Base-by-base conservation (phyloP, 2,797 vertebrate species). In the Serranus cabrilla region DNA sequence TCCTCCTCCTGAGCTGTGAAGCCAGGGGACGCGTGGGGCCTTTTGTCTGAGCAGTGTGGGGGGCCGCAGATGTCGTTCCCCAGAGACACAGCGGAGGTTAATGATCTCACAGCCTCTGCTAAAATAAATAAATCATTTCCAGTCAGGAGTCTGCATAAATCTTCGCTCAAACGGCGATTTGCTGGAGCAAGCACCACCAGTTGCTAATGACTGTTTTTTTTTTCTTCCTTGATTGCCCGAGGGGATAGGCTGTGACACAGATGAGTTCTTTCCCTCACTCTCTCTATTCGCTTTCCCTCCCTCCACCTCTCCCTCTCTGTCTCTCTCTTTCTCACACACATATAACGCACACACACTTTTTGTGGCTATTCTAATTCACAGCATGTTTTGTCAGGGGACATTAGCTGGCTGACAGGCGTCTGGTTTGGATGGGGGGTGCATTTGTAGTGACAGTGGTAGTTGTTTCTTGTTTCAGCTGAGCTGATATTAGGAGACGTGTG, bases 121-220 rank as follows among this genome's bases (percentile, higher is more conserved):
- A 91, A 93, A 96, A 96, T 96, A 95, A 96, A 96, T 95, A 96
- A 96, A 96, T 96, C 93, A 95, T 94, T 94, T 94, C 93, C 92
- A 95, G 93, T 91, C 87, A 91, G 93, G 86, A 92, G 87, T 87
- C 87, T 87, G 93, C 90, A 95, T 96, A 95, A 96, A 95, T 96
- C 95, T 94, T 86, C 70, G 76, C 88, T 93, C 91, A 89, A 91
- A 91, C 74, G 80, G 87, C 86, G 86, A 94, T 95, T 94, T 94
- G 92, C 89, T 87, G 92, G 87, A 93, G 90, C 89, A 89, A 93
- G 88, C 90, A 89, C 92, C 94, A 96, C 95, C 93, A 95, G 95
- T 96, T 96, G 95, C 95, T 95, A 96, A 95, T 95, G 93, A 95
- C 92, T 93, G 92, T 85, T 85, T 92, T 86, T 82, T 86, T 79